phyloP scores from a whole-genome alignment of 2,888 invertebrate species.

The Erebia aethiops region DNA sequence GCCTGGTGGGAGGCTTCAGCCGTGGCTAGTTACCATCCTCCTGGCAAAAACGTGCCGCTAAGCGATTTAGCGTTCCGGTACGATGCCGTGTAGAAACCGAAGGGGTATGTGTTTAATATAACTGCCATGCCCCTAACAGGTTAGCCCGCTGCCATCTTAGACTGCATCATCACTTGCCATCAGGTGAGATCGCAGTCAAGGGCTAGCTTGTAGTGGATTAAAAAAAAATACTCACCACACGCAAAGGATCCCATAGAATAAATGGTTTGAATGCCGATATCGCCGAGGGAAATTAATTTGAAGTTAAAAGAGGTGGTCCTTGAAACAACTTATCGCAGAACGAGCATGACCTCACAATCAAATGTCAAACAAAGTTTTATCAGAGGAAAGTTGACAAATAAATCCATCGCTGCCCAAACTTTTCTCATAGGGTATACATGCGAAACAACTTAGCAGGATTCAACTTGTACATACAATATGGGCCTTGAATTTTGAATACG shows the following conservation, averaged over 20 bases:
- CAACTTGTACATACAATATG: not conserved
- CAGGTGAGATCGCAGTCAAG: too few species aligned
- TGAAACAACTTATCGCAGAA: constrained; percentile 62
- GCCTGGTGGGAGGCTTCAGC: too few species aligned
- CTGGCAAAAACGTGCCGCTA: too few species aligned
- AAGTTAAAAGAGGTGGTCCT: constrained; percentile 55
- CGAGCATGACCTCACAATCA: constrained; percentile 75
- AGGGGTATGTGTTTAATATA: too few species aligned
- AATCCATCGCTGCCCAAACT: constrained; percentile 66
- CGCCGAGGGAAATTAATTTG: constrained; percentile 58
- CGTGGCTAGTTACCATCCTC: too few species aligned
- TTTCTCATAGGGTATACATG: constrained; percentile 58
- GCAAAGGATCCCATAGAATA: not conserved
- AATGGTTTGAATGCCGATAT: constrained; percentile 30
- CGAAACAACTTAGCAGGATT: constrained; percentile 2
- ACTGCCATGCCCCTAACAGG: too few species aligned
- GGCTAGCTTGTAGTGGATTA: too few species aligned
- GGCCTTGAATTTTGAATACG: not conserved
- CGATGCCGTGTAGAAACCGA: too few species aligned
- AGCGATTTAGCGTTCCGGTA: too few species aligned
- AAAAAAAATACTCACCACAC: too few species aligned
- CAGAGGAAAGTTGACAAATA: constrained; percentile 79
- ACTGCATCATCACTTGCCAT: too few species aligned
- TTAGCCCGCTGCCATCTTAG: too few species aligned
- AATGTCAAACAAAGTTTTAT: constrained; percentile 80